Evolutionary conservation across 2,113 vertebrate species (phyloP), one percentile per base, ranked within the genome.

Genomic region (Pitta sordida): DNA sequence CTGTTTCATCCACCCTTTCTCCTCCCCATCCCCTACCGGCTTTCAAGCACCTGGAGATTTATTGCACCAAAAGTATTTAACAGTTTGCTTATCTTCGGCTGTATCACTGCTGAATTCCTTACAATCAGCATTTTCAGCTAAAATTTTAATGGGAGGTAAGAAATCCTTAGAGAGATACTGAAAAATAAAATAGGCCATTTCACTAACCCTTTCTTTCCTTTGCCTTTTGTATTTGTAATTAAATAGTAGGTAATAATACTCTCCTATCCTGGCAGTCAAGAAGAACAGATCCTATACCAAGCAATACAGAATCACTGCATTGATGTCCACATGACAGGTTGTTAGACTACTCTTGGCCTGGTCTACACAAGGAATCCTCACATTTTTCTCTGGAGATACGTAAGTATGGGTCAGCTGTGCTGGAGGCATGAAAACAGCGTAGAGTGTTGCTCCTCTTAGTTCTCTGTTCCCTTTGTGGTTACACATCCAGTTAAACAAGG

Each of bases 51-150:
- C 75, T 90, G 75, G 82, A 91, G 91, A 86, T 83, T 95, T 86
- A 83, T 4, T 93, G 85, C 70, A 83, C 69, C 63, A 76, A 9
- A 92, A 87, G 88, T 95, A 83, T 88, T 95, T 95, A 96, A 94
- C 64, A 92, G 62, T 58, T 73, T 94, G 34, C 81, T 85, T 94
- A 92, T 75, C 80, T 90, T 82, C 92, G 78, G 69, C 49, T 68
- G 18, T 77, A 77, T 76, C 63, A 49, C 60, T 76, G 65, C 44
- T 73, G 80, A 59, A 88, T 94, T 94, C 69, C 83, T 94, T 93
- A 92, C 51, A 86, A 93, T 93, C 92, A 97, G 89, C 90, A 83
- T 83, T 79, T 85, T 91, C 71, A 90, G 89, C 81, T 96, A 76
- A 88, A 93, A 94, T 87, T 91, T 95, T 95, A 93, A 95, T 88